These are phyloP conservation scores for Sakesphorus luctuosus DNA, from an alignment of 2,113 vertebrate genomes.

Conservation along the genomic window DNA sequence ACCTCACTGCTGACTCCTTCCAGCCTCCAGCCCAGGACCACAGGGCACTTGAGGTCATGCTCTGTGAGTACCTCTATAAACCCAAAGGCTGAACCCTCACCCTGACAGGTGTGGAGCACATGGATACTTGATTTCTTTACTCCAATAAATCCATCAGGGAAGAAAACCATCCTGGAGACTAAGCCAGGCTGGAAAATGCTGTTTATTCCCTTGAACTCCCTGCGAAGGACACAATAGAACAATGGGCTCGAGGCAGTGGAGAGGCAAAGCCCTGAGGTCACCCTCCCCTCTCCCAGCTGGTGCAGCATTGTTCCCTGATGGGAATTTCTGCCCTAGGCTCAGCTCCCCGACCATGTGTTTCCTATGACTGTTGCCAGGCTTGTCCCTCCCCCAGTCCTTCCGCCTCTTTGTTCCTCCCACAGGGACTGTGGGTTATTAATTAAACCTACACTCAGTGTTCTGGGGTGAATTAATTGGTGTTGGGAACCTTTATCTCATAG, in stretches of 20 bases:
- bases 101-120: not conserved
- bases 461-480: not conserved
- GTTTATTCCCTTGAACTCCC: constrained; percentile 61
- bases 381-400: constrained; percentile 61
- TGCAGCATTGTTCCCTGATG: constrained; percentile 68
- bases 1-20: not conserved
- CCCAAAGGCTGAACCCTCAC: accelerated
- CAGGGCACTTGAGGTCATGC: not conserved
- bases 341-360: constrained; percentile 55
- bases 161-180: not conserved
- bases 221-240: constrained; percentile 61
- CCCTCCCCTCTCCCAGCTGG: constrained; percentile 57
- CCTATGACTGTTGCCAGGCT: constrained; percentile 43
- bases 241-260: constrained; percentile 34
- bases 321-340: constrained; percentile 43
- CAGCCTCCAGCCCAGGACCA: not conserved
- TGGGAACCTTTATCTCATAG: not conserved
- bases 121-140: not conserved
- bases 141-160: not conserved
- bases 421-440: constrained; percentile 1
- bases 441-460: not conserved
- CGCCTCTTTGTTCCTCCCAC: constrained; percentile 50
- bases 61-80: not conserved
- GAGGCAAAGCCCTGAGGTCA: constrained; percentile 64
- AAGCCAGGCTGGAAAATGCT: not conserved